A percentile compares a stretch with the other conserved stretches of the same genome.
Conservation (phyloP, 2,113 vertebrate species). For the Alexandromys fortis region DNA sequence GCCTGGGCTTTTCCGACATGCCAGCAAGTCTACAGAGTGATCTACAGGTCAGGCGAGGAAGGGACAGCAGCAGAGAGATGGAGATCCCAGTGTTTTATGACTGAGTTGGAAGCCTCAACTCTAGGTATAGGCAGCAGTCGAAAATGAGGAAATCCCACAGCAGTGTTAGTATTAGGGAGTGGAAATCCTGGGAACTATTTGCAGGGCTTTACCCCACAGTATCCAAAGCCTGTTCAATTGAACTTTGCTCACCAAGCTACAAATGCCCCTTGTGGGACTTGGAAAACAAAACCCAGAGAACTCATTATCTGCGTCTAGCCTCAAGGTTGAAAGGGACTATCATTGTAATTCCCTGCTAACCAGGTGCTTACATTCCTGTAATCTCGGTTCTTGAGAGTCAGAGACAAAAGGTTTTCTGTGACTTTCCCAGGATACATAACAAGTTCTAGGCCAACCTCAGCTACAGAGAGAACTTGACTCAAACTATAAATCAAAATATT, state of each 20-base stretch:
- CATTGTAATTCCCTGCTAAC: not conserved
- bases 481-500: not conserved
- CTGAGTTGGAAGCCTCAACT: not conserved
- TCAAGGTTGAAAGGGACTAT: not conserved
- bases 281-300: not conserved
- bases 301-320: slow-evolving; percentile 4
- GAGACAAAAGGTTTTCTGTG: not conserved
- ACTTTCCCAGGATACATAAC: not conserved
- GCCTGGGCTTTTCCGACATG: not conserved
- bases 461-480: not conserved
- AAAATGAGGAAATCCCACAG: not conserved
- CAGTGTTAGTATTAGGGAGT: not conserved
- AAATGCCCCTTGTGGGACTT: not conserved
- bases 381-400: not conserved
- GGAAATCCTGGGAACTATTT: not conserved
- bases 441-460: not conserved
- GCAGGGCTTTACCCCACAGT: not conserved
- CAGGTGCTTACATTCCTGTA: not conserved
- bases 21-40: not conserved
- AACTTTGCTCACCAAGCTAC: not conserved
- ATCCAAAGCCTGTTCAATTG: not conserved
- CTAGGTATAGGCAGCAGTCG: not conserved
- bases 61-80: not conserved
- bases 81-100: not conserved
- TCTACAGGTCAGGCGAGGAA: not conserved